phyloP scores from a whole-genome alignment of 2,888 invertebrate genomes.

The Phasia obesa region DNA sequence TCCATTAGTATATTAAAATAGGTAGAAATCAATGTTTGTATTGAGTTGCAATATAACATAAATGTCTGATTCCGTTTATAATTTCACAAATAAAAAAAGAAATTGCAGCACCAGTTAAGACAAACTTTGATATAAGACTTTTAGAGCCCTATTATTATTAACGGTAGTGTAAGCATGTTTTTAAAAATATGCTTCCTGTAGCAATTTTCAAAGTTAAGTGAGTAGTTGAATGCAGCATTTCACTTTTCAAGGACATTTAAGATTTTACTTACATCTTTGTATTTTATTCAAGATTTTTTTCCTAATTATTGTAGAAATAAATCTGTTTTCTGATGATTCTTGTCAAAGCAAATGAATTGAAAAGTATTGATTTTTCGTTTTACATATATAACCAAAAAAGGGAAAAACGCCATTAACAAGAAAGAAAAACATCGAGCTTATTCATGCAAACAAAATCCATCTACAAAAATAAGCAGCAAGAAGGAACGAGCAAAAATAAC shows the following conservation, averaged over 20 bases:
- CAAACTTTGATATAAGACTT: no score
- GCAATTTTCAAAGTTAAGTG: no score
- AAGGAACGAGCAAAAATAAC: slow-evolving; percentile 19
- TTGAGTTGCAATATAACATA: no score
- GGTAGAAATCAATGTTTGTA: no score
- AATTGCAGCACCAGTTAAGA: no score
- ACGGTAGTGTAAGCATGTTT: no score
- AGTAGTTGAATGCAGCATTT: not conserved
- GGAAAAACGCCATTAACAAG: slow-evolving; percentile 15
- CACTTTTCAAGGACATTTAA: slow-evolving; percentile 23
- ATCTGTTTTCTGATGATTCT: not conserved
- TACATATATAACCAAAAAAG: slow-evolving; percentile 18
- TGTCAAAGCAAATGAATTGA: not conserved
- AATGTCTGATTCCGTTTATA: no score
- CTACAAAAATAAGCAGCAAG: slow-evolving; percentile 32
- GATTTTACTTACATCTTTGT: not conserved
- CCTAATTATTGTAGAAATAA: not conserved
- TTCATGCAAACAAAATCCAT: slow-evolving; percentile 44
- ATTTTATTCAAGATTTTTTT: not conserved
- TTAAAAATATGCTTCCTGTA: no score
- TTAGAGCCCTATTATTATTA: no score
- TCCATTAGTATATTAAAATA: no score
- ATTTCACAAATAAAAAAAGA: no score
- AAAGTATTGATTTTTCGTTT: slow-evolving; percentile 21
- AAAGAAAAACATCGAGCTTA: slow-evolving; percentile 22